These are phyloP conservation scores for Poecilus cupreus DNA, from an alignment of 2,888 invertebrate species.

Conservation along the genomic window DNA sequence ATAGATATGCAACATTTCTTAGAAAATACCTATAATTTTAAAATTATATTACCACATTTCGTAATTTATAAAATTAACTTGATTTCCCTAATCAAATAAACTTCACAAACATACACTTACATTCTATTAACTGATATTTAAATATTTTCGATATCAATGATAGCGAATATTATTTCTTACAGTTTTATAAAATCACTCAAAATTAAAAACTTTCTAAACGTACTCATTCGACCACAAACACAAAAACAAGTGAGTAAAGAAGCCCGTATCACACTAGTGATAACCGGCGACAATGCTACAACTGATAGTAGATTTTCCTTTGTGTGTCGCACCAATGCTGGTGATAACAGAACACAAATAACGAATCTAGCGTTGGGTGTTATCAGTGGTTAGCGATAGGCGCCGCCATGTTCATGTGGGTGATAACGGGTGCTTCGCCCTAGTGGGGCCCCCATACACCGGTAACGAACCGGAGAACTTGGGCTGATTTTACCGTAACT, in stretches of 20 bases:
- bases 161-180: too few relatives aligned
- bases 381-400: constrained; percentile 44
- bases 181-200: too few relatives aligned
- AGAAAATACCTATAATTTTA: too few relatives aligned
- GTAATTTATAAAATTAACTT: too few relatives aligned
- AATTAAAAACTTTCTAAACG: too few relatives aligned
- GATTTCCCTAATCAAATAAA: too few relatives aligned
- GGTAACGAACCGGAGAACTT: not conserved
- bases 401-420: constrained; percentile 54
- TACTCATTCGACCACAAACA: not conserved
- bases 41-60: too few relatives aligned
- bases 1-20: too few relatives aligned
- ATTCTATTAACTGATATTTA: too few relatives aligned
- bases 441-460: constrained; percentile 29
- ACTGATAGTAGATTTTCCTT: constrained; percentile 57
- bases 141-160: too few relatives aligned
- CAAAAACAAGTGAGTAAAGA: constrained; percentile 32
- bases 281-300: constrained; percentile 38
- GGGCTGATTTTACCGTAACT: not conserved
- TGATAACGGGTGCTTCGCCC: constrained; percentile 51
- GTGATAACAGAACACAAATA: constrained; percentile 51
- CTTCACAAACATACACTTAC: too few relatives aligned
- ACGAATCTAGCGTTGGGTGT: constrained; percentile 42
- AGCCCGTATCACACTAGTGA: constrained; percentile 13
- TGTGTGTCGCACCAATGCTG: constrained; percentile 47